Conservation (phyloP, 2,113 vertebrate genomes). For the Anolis carolinensis region DNA sequence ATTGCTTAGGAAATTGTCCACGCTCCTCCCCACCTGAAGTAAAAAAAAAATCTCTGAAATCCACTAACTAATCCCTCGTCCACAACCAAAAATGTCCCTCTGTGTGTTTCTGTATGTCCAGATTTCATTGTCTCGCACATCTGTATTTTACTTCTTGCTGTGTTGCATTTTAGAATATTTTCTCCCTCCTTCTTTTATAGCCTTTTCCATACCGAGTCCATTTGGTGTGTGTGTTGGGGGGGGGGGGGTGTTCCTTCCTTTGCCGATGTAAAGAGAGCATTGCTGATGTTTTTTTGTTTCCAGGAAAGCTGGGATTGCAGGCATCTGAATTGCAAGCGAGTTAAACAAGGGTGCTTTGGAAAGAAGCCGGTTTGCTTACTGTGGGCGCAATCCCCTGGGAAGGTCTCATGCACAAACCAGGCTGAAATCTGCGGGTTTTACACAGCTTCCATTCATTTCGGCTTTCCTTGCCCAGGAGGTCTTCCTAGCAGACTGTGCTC, state of each 20-base stretch:
- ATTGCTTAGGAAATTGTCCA: constrained; percentile 2
- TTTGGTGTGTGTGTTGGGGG: too few species aligned
- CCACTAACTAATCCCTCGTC: neutral
- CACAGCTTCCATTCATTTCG: neutral
- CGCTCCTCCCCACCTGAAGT: neutral
- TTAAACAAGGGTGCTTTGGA: neutral
- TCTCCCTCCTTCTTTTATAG: neutral
- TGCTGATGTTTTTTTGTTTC: neutral
- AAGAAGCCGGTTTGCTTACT: neutral
- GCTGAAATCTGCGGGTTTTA: neutral
- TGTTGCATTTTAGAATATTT: neutral
- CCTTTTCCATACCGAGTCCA: neutral
- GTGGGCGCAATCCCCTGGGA: neutral
- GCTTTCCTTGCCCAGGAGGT: neutral
- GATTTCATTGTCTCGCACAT: neutral
- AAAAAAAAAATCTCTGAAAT: constrained; percentile 5
- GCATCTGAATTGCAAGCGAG: neutral
- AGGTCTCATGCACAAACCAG: neutral
- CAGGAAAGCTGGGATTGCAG: neutral
- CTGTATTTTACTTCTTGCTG: neutral
- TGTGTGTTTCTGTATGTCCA: neutral
- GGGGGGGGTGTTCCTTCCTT: neutral
- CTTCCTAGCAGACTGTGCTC: neutral
- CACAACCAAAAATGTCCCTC: neutral
- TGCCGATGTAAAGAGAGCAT: neutral